A percentile compares a stretch with the other conserved stretches of the same genome.
These are phyloP conservation scores for Cyclargus thomasi DNA, from an alignment of 1,140 invertebrate species.

Conservation along the genomic window DNA sequence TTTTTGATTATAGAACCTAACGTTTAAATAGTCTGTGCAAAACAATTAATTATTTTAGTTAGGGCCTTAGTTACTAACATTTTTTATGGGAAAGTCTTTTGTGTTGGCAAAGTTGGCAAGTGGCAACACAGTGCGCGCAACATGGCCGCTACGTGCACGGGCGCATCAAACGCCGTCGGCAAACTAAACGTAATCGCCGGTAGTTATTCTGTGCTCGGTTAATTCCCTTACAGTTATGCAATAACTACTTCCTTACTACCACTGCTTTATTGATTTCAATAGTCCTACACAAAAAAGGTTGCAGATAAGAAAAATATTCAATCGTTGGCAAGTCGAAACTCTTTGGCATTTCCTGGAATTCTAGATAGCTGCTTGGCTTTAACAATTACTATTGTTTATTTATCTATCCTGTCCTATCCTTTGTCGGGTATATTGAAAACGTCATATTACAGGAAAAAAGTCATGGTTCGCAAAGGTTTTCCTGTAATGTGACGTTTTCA, in stretches of 20 bases:
- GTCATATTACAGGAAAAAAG: too few species aligned
- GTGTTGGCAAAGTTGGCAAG: neutral
- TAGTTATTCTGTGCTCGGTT: constrained; percentile 50
- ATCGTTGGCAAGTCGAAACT: neutral
- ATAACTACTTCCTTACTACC: constrained; percentile 61
- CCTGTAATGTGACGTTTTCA: too few species aligned
- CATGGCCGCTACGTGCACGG: constrained; percentile 26
- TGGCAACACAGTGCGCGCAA: neutral
- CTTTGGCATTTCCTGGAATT: neutral
- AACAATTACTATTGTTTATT: too few species aligned
- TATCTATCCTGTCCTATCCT: too few species aligned
- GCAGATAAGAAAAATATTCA: neutral
- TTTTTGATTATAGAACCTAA: too few species aligned
- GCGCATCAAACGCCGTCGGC: constrained; percentile 17
- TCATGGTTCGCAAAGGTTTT: too few species aligned
- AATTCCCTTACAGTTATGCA: constrained; percentile 63
- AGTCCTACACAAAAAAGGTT: constrained; percentile 5
- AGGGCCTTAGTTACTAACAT: neutral
- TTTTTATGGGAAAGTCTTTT: neutral
- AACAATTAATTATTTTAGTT: too few species aligned
- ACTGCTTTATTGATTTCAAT: constrained; percentile 24
- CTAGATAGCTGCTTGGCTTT: too few species aligned
- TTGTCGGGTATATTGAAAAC: too few species aligned
- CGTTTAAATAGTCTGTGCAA: too few species aligned
- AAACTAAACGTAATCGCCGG: constrained; percentile 45